Evolutionary conservation across 2,888 invertebrate genomes (phyloP).

Genomic region (Lucinisca nassula): DNA sequence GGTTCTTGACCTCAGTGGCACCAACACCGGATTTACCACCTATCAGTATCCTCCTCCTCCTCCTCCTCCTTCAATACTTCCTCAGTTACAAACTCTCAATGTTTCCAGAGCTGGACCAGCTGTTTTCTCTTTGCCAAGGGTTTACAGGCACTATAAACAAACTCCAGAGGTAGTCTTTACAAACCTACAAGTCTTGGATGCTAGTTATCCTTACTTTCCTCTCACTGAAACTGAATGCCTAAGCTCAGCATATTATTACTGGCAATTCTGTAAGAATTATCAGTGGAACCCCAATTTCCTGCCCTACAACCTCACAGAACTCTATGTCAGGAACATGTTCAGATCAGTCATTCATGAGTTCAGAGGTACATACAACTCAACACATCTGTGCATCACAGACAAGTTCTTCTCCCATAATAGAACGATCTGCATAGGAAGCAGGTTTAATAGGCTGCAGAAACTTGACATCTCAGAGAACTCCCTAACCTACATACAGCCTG

Average conservation of each 20-base stretch:
- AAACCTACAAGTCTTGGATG: neutral
- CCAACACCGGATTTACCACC: neutral
- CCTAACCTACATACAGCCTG: neutral
- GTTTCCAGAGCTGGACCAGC: neutral
- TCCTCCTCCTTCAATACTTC: neutral
- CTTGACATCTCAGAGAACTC: neutral
- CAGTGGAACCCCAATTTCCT: neutral
- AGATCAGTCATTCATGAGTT: neutral
- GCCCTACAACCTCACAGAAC: neutral
- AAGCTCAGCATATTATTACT: neutral
- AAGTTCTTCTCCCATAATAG: neutral
- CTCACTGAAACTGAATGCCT: neutral
- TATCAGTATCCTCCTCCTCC: no score
- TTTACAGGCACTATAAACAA: neutral
- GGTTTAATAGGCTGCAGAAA: neutral
- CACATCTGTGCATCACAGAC: neutral
- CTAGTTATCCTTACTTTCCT: neutral
- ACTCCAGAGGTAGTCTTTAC: neutral
- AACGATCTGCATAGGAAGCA: neutral
- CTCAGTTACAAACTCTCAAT: neutral
- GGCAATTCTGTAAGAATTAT: neutral
- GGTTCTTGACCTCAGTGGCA: neutral
- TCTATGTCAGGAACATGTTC: neutral
- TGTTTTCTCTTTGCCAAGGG: neutral
- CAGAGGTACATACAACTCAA: neutral